Base-by-base conservation (phyloP, 2,797 vertebrate genomes). In the Oophaga sylvatica region DNA sequence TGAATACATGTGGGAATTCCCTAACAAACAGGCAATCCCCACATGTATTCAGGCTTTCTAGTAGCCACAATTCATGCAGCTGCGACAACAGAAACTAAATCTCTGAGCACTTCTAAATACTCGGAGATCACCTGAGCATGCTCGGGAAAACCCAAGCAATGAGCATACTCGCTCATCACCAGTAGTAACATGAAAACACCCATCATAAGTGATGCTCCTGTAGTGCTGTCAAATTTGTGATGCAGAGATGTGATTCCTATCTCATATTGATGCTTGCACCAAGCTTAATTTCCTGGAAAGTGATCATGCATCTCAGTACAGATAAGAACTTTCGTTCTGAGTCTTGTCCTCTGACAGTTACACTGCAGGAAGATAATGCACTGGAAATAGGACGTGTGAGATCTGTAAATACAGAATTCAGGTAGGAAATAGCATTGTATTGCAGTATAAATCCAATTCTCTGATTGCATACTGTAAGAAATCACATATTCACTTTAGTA, bases 321-420 rank as follows among this genome's bases (percentile, higher is more conserved):
- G 70, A 84, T 84, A 84, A 75, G 57, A 35, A 29, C 15, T 63
- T 13, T 63, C 20, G 65, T 81, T 67, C 41, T 45, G 56, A 31
- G 82, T 10, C 29, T 84, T 57, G 15, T 63, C 31, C 6, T 76
- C 17, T 82, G 26, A 62, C 76, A 45, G 75, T 75, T 60, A 84
- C 29, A 12, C 48, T 35, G 29, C 31, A n/a, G 17, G 17, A 68
- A 45, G 29, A 19, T 59, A 35, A 60, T 26, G 68, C 68, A 60
- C 35, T 62, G 53, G 19, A 73, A 41, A 20, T n/a, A 10, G 68
- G 56, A 12, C 12, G 26, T 26, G 26, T 26, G 26, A 26, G 26
- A 83, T 75, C 35, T 13, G 31, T 83, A 73, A 71, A 68, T 82
- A 70, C 19, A 71, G 59, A 59, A 71, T 71, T 81, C 26, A 26